Evolutionary conservation across 2,888 invertebrate genomes (phyloP), one percentile per base, ranked within the genome.

Genomic region (Caenorhabditis uteleia): DNA sequence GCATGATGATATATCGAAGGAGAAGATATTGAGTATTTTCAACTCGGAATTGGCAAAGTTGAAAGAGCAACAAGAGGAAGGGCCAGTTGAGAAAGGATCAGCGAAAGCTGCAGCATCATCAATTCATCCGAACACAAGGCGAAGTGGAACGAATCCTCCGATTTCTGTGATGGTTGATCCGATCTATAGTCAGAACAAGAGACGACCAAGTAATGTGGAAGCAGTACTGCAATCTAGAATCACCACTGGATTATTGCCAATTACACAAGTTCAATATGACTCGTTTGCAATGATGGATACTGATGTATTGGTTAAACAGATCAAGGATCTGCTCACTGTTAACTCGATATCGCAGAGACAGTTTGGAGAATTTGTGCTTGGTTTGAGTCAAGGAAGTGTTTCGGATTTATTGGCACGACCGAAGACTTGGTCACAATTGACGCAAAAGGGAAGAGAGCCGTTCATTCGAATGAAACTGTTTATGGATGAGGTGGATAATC

Each of bases 341-440:
- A 84, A 85, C 78, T 85, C 85, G 23, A 86, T 99, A 83, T 95
- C 95, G 80, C 98, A 99, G 86, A 89, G 98, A 74, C 87, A 98
- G 45, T 98, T 98, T 83, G 98, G 98, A 8, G 98, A 98, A 85
- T 93, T 92, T 1, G 95, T 98, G n/a, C 87, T 98, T 59, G 95
- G 95, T 1, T 85, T 95, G 49, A 93, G 93, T 1, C 95, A 95
- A 85, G 98, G 98, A 33, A 94, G 94, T 4, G 98, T 98, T 1
- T 95, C 95, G 43, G 98, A 98, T 85, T 88, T 98, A 38, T 87
- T 98, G 68, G 97, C 97, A 23, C 87, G 98, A 48, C 98, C 98
- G 31, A 98, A 98, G 84, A 94, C 95, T 0, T 98, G 97, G 98
- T 93, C 94, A 84, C 95, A 95, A 94, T 88, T 98, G 46, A 98